These are phyloP conservation scores for Tetragonula carbonaria DNA, from an alignment of 2,888 invertebrate species.

Conservation along the genomic window DNA sequence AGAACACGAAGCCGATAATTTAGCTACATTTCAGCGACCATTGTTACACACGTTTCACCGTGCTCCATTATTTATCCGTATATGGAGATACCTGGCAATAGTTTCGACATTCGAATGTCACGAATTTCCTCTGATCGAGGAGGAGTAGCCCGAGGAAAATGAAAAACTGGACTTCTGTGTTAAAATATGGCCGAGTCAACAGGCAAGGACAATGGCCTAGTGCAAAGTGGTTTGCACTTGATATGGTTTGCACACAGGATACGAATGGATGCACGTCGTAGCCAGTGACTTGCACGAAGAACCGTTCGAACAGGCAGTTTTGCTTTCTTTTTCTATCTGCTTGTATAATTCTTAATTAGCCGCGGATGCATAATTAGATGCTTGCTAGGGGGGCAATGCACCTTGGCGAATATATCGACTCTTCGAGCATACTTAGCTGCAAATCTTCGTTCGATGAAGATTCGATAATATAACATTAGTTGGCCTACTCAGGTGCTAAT, in stretches of 20 bases:
- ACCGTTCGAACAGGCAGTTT: slow-evolving; percentile 37
- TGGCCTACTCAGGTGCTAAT: slow-evolving; percentile 19
- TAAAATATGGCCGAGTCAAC: neutral
- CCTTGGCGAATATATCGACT: slow-evolving; percentile 33
- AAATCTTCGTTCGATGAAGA: neutral
- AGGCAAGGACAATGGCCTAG: slow-evolving; percentile 23
- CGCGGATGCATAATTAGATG: slow-evolving; percentile 18
- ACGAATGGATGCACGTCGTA: slow-evolving; percentile 26
- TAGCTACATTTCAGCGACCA: slow-evolving; percentile 47
- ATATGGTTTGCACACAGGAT: slow-evolving; percentile 12
- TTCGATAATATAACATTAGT: neutral
- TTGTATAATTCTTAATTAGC: slow-evolving; percentile 53
- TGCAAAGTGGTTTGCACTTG: slow-evolving; percentile 34
- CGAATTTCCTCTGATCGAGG: neutral
- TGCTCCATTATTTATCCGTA: slow-evolving; percentile 1
- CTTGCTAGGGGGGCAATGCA: slow-evolving; percentile 44
- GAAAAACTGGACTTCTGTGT: neutral
- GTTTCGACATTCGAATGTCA: slow-evolving; percentile 26
- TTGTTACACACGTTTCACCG: slow-evolving; percentile 53
- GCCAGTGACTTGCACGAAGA: slow-evolving; percentile 36
- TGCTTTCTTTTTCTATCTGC: slow-evolving; percentile 12
- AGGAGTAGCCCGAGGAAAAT: neutral
- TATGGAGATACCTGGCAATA: slow-evolving; percentile 4
- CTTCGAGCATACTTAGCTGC: neutral
- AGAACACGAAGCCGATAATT: slow-evolving; percentile 38